These are phyloP conservation scores for Coregonus ussuriensis DNA, from an alignment of 2,797 vertebrate genomes.

Conservation along the genomic window DNA sequence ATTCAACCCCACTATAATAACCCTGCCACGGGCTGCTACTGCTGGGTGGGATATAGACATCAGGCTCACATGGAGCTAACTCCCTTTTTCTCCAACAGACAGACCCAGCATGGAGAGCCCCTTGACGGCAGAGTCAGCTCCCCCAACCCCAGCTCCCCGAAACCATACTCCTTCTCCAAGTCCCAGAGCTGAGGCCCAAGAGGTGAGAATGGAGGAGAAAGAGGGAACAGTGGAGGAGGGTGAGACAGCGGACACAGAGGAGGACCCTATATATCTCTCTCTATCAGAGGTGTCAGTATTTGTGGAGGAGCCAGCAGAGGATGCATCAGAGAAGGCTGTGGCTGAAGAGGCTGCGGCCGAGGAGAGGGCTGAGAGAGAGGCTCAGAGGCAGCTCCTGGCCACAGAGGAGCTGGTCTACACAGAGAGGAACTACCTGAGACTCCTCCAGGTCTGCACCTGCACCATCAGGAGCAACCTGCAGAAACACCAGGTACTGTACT, in stretches of 20 bases:
- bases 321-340: background rate
- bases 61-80: background rate
- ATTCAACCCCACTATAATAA: constrained; percentile 9
- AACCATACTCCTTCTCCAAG: constrained; percentile 1
- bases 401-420: constrained; percentile 87
- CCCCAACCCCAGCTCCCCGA: constrained; percentile 17
- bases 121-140: constrained; percentile 40
- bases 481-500: constrained; percentile 72
- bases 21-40: constrained; percentile 3
- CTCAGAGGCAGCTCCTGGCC: constrained; percentile 79
- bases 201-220: constrained; percentile 2
- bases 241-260: background rate
- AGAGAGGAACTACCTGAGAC: constrained; percentile 85
- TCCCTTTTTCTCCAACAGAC: constrained; percentile 38
- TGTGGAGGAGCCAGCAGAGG: constrained; percentile 18
- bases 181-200: background rate
- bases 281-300: background rate
- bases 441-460: constrained; percentile 76
- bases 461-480: constrained; percentile 82
- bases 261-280: constrained; percentile 7
- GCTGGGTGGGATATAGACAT: background rate
- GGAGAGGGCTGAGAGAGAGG: constrained; percentile 59
- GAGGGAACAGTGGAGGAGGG: constrained; percentile 19
- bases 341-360: constrained; percentile 56
- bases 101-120: constrained; percentile 64